Evolutionary conservation across 2,888 invertebrate species (phyloP), one percentile per base, ranked within the genome.

Genomic region (Amphipoea oculea): DNA sequence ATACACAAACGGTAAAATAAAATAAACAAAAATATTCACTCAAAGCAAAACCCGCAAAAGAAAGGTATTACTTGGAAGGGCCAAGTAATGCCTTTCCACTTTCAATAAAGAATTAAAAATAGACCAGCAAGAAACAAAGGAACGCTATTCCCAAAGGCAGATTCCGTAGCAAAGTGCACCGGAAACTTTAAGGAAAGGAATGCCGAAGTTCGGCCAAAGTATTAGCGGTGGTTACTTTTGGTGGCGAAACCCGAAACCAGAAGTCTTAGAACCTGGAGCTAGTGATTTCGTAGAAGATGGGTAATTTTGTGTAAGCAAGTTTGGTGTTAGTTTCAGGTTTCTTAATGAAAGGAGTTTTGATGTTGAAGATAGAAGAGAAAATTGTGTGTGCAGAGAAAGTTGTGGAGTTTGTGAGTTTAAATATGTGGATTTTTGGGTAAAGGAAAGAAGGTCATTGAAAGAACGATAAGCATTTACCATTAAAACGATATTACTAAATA

Each of bases 181-280:
- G 73, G 70, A 75, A 85, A 89, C 73, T 89, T 88, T 74, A 23
- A 20, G 68, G 60, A 48, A 85, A 83, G 85, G 89, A 86, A 89
- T 89, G 45, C 48, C 62, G 68, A 89, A 89, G 88, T 89, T 89
- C 73, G 14, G 57, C 51, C 60, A 42, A 89, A 87, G 89, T 84
- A 87, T 89, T 79, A 88, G 71, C 66, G 29, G 73, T 62, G 77
- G 80, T 40, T 86, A 84, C 79, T 79, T 78, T 63, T 73, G 54
- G 63, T 40, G 23, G 45, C 42, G 29, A 81, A 73, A 54, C 74
- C 29, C 40, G n/a, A 14, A 54, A 40, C 66, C 48, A 62, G 40
- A 11, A 79, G 66, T 67, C 73, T 70, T 69, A 45, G 68, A 63
- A 66, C 73, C 67, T 65, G 63, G 17, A 20, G 63, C 73, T 68